Conservation (phyloP, 2,797 vertebrate species). For the Masticophis lateralis region DNA sequence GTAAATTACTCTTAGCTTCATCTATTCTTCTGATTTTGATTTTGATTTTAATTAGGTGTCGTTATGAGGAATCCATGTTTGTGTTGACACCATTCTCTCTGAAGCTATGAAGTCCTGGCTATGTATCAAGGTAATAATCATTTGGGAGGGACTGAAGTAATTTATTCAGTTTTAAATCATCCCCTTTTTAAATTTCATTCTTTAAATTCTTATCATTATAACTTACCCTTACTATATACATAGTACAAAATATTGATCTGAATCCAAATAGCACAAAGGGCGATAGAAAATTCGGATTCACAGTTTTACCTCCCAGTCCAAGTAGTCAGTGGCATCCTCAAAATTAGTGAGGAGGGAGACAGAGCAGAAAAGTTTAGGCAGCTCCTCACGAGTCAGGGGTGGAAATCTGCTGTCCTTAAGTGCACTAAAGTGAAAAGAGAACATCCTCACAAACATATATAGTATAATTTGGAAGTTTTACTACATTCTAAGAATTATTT, state of each 20-base stretch:
- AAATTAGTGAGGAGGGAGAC: slow-evolving; percentile 86
- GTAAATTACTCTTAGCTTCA: not conserved
- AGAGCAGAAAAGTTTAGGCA: slow-evolving; percentile 84
- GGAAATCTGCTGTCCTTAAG: slow-evolving; percentile 86
- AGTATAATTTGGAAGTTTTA: not conserved
- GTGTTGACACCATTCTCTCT: not conserved
- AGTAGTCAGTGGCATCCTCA: slow-evolving; percentile 83
- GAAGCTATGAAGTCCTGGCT: not conserved
- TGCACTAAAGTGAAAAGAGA: slow-evolving; percentile 73
- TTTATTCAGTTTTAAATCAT: not conserved
- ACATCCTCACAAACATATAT: not conserved
- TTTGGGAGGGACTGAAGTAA: not conserved
- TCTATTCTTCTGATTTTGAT: not conserved
- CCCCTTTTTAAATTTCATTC: slow-evolving; percentile 8
- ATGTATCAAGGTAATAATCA: not conserved
- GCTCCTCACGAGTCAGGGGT: slow-evolving; percentile 82
- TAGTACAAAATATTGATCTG: slow-evolving; percentile 76
- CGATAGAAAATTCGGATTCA: slow-evolving; percentile 76
- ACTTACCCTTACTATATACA: slow-evolving; percentile 61
- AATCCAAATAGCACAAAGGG: slow-evolving; percentile 74
- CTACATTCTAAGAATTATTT: not conserved
- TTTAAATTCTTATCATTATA: slow-evolving; percentile 39
- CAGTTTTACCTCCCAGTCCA: slow-evolving; percentile 86
- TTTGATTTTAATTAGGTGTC: not conserved
- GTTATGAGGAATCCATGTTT: not conserved